Conservation (phyloP, 2,113 vertebrate species). For the Kryptolebias marmoratus region DNA sequence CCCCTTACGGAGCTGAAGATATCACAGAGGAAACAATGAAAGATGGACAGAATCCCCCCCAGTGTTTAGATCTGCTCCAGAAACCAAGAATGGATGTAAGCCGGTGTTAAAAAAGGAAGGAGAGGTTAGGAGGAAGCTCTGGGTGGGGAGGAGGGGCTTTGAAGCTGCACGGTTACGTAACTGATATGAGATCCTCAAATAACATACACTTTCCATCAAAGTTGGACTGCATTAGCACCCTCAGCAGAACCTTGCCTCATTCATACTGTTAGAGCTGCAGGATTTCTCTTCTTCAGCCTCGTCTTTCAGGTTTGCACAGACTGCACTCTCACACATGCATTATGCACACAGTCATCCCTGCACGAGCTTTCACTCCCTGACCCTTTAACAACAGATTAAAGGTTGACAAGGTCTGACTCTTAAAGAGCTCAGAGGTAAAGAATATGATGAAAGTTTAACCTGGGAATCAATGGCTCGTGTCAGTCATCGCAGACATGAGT, state of each 20-base stretch:
- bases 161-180: constrained; percentile 71
- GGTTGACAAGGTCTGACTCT: background rate
- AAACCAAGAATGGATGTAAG: constrained; percentile 64
- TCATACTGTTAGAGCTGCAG: constrained; percentile 36
- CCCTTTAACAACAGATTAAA: constrained; percentile 13
- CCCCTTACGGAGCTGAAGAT: constrained; percentile 7
- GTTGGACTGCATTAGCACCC: constrained; percentile 52
- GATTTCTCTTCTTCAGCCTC: constrained; percentile 21
- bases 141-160: constrained; percentile 57
- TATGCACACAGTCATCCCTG: constrained; percentile 27
- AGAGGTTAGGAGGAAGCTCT: constrained; percentile 37
- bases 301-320: constrained; percentile 25
- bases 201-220: constrained; percentile 56
- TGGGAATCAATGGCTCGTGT: background rate
- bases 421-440: constrained; percentile 10
- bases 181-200: constrained; percentile 64
- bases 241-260: constrained; percentile 34
- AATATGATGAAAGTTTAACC: constrained; percentile 12
- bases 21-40: constrained; percentile 40
- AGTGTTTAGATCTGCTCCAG: constrained; percentile 66
- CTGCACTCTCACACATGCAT: constrained; percentile 26
- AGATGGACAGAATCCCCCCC: constrained; percentile 42
- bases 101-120: constrained; percentile 60
- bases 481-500: constrained; percentile 19
- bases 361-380: constrained; percentile 11